Conservation (phyloP, 2,888 invertebrate species). For the Drosophila mayaguana region DNA sequence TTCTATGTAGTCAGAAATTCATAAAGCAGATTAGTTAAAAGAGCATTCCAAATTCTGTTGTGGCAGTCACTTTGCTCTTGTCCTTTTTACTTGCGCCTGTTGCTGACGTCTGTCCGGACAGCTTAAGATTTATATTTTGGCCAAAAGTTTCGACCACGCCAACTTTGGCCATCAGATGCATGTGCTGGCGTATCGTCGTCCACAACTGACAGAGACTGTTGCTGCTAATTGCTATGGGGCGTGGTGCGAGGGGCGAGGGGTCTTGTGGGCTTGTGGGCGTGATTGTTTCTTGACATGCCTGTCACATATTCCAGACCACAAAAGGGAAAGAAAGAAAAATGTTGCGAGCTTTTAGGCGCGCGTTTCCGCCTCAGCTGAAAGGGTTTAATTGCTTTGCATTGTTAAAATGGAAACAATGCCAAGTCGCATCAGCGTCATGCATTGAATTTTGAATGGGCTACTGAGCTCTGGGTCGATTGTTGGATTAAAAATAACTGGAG, state of each 20-base stretch:
- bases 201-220: slow-evolving; percentile 58
- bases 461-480: slow-evolving; percentile 19
- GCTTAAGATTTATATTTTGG: slow-evolving; percentile 70
- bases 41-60: slow-evolving; percentile 21
- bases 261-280: slow-evolving; percentile 23
- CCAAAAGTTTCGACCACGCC: slow-evolving; percentile 44
- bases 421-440: slow-evolving; percentile 24
- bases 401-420: slow-evolving; percentile 37
- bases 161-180: slow-evolving; percentile 70
- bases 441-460: slow-evolving; percentile 39
- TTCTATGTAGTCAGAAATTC: background rate
- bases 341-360: slow-evolving; percentile 33
- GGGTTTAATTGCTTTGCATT: slow-evolving; percentile 45
- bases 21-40: slow-evolving; percentile 2
- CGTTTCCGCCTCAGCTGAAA: slow-evolving; percentile 31
- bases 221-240: slow-evolving; percentile 59
- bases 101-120: slow-evolving; percentile 60
- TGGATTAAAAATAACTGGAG: slow-evolving; percentile 48
- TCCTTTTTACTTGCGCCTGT: slow-evolving; percentile 57
- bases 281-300: slow-evolving; percentile 56
- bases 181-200: slow-evolving; percentile 57
- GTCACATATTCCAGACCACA: slow-evolving; percentile 50
- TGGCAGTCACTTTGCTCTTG: slow-evolving; percentile 12
- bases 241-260: slow-evolving; percentile 1
- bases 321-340: slow-evolving; percentile 1